Percentiles rank a stretch among this genome's conserved stretches.
These are phyloP conservation scores for Cirrhinus mrigala DNA, from an alignment of 2,797 vertebrate genomes.

Conservation along the genomic window DNA sequence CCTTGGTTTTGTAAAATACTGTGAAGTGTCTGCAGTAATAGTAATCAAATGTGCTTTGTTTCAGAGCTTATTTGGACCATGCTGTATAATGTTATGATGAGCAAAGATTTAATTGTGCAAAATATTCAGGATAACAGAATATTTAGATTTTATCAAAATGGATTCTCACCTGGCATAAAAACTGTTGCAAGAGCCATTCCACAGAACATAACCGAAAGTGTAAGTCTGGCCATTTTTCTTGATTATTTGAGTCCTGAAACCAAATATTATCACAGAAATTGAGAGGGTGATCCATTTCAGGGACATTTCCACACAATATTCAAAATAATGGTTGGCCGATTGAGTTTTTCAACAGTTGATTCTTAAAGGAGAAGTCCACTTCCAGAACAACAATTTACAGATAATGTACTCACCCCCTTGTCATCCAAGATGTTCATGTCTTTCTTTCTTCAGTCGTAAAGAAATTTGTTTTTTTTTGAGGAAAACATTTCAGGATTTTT, in stretches of 20 bases:
- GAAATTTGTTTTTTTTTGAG: too few relatives aligned
- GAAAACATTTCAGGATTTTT: too few relatives aligned
- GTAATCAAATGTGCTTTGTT: background rate
- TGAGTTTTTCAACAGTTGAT: background rate
- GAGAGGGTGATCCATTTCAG: background rate
- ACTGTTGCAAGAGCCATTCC: conserved; percentile 73
- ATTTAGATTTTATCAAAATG: background rate
- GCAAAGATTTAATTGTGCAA: background rate
- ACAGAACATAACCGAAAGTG: conserved; percentile 67
- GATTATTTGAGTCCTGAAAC: conserved; percentile 62
- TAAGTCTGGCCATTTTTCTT: conserved; percentile 73
- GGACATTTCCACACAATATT: background rate
- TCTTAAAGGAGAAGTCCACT: background rate
- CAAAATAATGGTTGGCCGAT: background rate
- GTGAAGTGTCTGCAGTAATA: background rate
- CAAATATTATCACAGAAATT: conserved; percentile 49
- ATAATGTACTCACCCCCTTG: too few relatives aligned
- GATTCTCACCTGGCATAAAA: conserved; percentile 78
- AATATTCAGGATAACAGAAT: background rate
- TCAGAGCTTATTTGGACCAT: background rate
- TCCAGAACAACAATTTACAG: too few relatives aligned
- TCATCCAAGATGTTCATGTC: too few relatives aligned
- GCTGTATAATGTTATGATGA: background rate
- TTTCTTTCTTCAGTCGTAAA: too few relatives aligned
- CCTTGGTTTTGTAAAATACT: background rate